Base-by-base conservation (phyloP, 2,797 vertebrate species). In the Anguilla marmorata region DNA sequence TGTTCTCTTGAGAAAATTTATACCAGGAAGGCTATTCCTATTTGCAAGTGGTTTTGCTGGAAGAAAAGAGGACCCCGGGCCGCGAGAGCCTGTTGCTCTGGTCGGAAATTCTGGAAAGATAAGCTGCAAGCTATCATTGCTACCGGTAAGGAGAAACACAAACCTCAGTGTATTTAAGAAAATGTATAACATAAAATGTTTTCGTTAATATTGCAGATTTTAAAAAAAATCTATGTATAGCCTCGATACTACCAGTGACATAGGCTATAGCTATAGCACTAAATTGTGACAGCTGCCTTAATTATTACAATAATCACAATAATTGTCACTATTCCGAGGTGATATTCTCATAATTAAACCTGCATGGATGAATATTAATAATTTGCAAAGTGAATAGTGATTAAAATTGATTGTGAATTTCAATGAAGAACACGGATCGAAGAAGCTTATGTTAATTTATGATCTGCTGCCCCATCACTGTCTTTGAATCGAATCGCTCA, bases 31-130 rank as follows among this genome's bases (percentile, higher is more conserved):
- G 48, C 52, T 63, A 72, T 41, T 72, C n/a, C 14, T 84, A 24
- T 84, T 69, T 85, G 33, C 60, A 52, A 50, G 87, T 24, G 19
- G 80, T 41, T 87, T 84, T 84, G 9, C 60, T 30, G 5, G 80
- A 84, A 52, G 80, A 84, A 69, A 84, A 24, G 48, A 33, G 48
- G 76, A 80, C n/a, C 33, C 85, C 41, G 41, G 41, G 41, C 41
- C 66, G 56, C 74, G 82, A 88, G 21, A 72, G 87, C 87, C 87
- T 88, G 87, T 88, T 88, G 87, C 87, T 5, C 85, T 50, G 33
- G 37, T 83, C 63, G 48, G 83, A 85, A 63, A 50, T 88, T 56
- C 24, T 33, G 52, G 83, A 85, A 54, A 56, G 14, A 21, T 52
- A 50, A 45, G 24, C 80, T 83, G 41, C 41, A 45, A 52, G 8